phyloP scores from a whole-genome alignment of 2,113 vertebrate species.

The Lagopus leucura region DNA sequence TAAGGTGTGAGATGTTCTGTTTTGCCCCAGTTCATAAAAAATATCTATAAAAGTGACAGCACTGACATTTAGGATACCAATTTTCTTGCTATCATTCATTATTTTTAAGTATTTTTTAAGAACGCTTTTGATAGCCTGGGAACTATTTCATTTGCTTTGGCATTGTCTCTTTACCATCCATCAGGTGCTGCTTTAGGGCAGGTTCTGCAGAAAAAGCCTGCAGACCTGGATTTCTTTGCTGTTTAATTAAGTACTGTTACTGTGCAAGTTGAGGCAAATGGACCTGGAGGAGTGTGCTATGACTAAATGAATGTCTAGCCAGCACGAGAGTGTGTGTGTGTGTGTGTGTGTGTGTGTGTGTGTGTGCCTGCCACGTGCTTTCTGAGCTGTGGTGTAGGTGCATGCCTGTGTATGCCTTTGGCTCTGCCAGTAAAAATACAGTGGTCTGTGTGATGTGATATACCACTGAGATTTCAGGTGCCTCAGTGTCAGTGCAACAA shows the following conservation, averaged over 20 bases:
- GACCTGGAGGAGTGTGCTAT: neutral
- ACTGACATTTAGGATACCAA: neutral
- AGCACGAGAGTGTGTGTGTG: neutral
- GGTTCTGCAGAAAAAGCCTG: conserved; percentile 38
- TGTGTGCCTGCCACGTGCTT: neutral
- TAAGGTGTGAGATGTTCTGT: neutral
- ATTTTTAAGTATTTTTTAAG: neutral
- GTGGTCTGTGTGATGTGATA: neutral
- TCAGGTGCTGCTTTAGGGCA: conserved; percentile 20
- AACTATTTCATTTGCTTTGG: conserved; percentile 24
- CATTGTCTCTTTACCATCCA: neutral
- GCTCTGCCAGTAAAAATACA: neutral
- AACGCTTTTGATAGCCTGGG: neutral
- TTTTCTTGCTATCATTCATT: neutral
- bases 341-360: neutral
- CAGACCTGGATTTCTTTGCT: conserved; percentile 35
- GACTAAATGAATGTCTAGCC: conserved; percentile 41
- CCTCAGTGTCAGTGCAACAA: neutral
- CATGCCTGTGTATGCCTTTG: neutral
- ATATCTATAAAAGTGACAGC: neutral
- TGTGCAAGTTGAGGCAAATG: conserved; percentile 62
- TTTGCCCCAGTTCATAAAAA: neutral
- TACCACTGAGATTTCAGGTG: neutral
- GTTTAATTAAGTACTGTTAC: conserved; percentile 52
- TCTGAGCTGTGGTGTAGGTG: neutral